Conservation (phyloP, 2,797 vertebrate genomes). For the Sebastes trivittatus region DNA sequence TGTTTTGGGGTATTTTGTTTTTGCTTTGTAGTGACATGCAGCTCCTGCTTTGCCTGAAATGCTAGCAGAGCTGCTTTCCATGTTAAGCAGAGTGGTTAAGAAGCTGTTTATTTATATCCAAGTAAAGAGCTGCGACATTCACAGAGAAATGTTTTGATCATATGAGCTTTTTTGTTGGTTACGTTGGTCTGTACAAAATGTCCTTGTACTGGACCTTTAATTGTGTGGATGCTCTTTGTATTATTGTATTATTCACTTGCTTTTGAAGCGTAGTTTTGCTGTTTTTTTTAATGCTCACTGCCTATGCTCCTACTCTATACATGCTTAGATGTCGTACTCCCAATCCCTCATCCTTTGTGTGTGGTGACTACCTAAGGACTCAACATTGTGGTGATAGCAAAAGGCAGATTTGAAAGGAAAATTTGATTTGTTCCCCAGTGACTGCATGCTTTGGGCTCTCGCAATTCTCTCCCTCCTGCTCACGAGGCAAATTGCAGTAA, state of each 20-base stretch:
- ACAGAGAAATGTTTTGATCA: not conserved
- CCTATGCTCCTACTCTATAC: not conserved
- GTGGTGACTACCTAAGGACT: slow-evolving; percentile 11
- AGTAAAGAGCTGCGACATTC: not conserved
- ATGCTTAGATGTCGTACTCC: not conserved
- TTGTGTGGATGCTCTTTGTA: not conserved
- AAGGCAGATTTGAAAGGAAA: slow-evolving; percentile 42
- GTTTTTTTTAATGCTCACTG: not conserved
- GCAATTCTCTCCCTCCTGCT: slow-evolving; percentile 39
- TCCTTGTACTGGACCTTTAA: not conserved
- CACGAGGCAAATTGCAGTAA: slow-evolving; percentile 79
- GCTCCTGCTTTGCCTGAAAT: not conserved
- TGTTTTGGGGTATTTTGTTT: not conserved
- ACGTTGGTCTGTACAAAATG: not conserved
- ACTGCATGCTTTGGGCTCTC: slow-evolving; percentile 45
- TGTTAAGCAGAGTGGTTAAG: not conserved
- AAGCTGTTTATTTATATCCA: not conserved
- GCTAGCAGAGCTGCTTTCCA: not conserved
- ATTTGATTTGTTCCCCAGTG: slow-evolving; percentile 58
- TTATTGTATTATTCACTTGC: not conserved
- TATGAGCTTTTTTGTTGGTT: not conserved
- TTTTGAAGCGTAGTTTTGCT: not conserved
- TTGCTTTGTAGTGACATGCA: not conserved
- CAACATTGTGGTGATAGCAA: slow-evolving; percentile 7
- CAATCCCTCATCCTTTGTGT: slow-evolving; percentile 17